Base-by-base conservation (phyloP, 2,113 vertebrate species). In the Dolichallabes microphthalmus region DNA sequence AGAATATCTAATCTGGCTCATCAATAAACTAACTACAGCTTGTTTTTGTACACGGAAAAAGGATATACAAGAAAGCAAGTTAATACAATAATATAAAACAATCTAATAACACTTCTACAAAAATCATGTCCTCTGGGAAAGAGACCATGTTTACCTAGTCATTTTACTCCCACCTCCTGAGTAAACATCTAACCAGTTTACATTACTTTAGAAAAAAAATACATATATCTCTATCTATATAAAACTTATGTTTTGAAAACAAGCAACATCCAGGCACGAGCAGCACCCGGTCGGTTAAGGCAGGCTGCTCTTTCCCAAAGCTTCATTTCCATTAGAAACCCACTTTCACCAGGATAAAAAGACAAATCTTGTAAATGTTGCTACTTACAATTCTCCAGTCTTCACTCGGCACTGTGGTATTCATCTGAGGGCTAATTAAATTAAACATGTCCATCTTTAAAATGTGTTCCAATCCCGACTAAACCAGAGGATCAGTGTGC, bases 321-420 rank as follows among this genome's bases (percentile, higher is more conserved):
- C 32, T 20, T 39, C 1, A 4, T 8, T 45, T 45, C 45, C 45
- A 71, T 71, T 71, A 39, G 11, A 39, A 11, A 39, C 35, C 39
- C 17, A 8, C 35, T 13, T 22, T 73, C 35, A 12, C 69, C 13
- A 45, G 22, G 80, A 80, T 27, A 55, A 50, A 52, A 2, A 45
- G 20, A 45, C 20, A 74, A 50, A 6, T 27, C n/a, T 50, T 25
- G 50, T 12, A 52, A 3, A 12, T n/a, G 12, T 50, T 4, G 5
- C 11, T 20, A 90, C 92, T 92, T 64, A 94, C 93, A 88, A 83
- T 12, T 0, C 87, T 91, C 93, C 90, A 93, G 91, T 94, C 91
- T 25, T 85, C 69, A 2, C 89, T 61, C 13, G 88, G 85, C 11
- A 9, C 8, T 1, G 91, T 93, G 10, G 73, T 87, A 86, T 94